Percentiles rank a stretch among this genome's conserved stretches.
These are phyloP conservation scores for Hemistola chrysoprasaria DNA, from an alignment of 2,888 invertebrate species.

Conservation along the genomic window DNA sequence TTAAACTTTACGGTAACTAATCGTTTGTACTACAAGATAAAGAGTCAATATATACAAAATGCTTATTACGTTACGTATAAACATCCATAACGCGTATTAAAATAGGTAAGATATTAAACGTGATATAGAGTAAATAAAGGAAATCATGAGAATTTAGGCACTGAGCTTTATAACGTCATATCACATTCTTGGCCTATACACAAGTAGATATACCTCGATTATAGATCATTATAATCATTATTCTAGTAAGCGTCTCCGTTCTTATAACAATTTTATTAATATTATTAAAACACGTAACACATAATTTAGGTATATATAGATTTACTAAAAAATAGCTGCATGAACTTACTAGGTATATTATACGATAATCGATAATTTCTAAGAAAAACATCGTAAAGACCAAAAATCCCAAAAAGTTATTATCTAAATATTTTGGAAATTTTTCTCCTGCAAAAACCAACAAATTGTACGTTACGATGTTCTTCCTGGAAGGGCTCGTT, in stretches of 20 bases:
- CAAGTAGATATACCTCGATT: constrained; percentile 53
- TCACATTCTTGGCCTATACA: constrained; percentile 74
- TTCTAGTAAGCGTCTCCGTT: constrained; percentile 79
- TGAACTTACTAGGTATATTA: too few relatives aligned
- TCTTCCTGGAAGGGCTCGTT: too few relatives aligned
- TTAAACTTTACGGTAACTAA: constrained; percentile 71
- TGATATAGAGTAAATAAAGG: constrained; percentile 47
- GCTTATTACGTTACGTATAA: constrained; percentile 43
- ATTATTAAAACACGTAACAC: constrained; percentile 45
- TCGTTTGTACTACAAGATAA: constrained; percentile 78
- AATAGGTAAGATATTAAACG: constrained; percentile 49
- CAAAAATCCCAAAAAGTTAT: too few relatives aligned
- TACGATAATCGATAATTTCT: too few relatives aligned
- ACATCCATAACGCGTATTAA: constrained; percentile 50
- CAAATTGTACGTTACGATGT: too few relatives aligned
- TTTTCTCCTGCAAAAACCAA: too few relatives aligned
- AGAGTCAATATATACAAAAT: constrained; percentile 72
- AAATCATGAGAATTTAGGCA: constrained; percentile 75
- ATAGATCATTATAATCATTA: constrained; percentile 52
- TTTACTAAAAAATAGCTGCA: too few relatives aligned
- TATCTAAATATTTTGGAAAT: too few relatives aligned
- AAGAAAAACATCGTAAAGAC: too few relatives aligned
- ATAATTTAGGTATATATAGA: too few relatives aligned
- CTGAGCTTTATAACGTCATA: constrained; percentile 75
- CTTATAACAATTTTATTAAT: constrained; percentile 68